Percentiles rank a stretch among this genome's conserved stretches.
phyloP scores from a whole-genome alignment of 2,113 vertebrate genomes.

The Psittacula cyanocephala region DNA sequence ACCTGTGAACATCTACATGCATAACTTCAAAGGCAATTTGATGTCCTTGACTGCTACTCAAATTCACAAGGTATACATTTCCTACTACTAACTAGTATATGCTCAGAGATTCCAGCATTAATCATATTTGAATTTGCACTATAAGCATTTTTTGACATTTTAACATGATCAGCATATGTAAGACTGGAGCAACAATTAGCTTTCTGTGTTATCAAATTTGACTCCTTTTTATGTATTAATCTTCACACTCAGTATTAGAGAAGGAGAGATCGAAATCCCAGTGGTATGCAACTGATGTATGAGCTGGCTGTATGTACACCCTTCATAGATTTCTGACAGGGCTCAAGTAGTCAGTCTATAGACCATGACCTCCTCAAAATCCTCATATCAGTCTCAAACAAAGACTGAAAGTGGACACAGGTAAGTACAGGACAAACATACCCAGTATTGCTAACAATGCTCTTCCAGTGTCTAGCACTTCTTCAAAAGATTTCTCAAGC shows the following conservation, averaged over 20 bases:
- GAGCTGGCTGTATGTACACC: neutral
- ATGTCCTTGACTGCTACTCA: slow-evolving; percentile 48
- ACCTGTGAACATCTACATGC: neutral
- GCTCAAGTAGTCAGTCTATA: neutral
- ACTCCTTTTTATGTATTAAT: slow-evolving; percentile 1
- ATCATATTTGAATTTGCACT: slow-evolving; percentile 46
- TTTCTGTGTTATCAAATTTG: neutral
- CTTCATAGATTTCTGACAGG: neutral
- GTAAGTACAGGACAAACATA: neutral
- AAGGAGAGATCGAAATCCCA: slow-evolving; percentile 29
- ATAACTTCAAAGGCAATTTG: neutral
- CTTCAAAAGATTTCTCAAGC: neutral
- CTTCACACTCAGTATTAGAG: neutral
- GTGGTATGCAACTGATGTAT: neutral
- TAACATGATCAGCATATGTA: neutral
- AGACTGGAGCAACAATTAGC: neutral
- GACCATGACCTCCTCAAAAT: neutral
- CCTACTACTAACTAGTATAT: slow-evolving; percentile 7
- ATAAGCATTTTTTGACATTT: slow-evolving; percentile 47
- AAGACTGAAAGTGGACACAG: neutral
- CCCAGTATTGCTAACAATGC: neutral
- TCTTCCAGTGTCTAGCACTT: neutral
- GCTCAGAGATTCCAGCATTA: slow-evolving; percentile 48
- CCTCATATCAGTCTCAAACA: neutral
- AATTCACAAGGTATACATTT: slow-evolving; percentile 40